A percentile compares a stretch with the other conserved stretches of the same genome.
These are phyloP conservation scores for Eupithecia exiguata DNA, from an alignment of 2,888 invertebrate genomes.

Conservation along the genomic window DNA sequence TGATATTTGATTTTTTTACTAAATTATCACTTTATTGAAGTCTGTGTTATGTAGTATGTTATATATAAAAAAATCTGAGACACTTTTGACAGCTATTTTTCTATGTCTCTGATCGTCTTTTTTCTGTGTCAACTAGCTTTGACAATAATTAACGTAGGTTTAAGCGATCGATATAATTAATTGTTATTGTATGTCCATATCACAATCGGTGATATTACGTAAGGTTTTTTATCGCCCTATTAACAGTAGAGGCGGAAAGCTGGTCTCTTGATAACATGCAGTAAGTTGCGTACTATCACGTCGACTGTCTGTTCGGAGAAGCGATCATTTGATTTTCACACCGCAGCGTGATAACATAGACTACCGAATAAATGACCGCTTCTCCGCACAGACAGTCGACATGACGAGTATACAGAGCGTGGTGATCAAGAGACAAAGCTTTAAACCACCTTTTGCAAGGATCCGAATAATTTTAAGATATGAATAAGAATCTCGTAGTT, in stretches of 20 bases:
- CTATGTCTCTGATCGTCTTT: background rate
- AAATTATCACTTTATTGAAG: background rate
- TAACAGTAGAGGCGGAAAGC: too few relatives aligned
- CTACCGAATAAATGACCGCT: too few relatives aligned
- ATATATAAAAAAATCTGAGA: background rate
- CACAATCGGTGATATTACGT: slow-evolving; percentile 40
- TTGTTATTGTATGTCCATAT: slow-evolving; percentile 53
- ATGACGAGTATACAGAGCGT: too few relatives aligned
- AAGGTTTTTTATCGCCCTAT: background rate
- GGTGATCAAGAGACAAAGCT: background rate
- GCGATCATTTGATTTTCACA: too few relatives aligned
- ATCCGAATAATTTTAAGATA: slow-evolving; percentile 8
- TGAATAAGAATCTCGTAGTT: slow-evolving; percentile 55
- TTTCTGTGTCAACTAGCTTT: slow-evolving; percentile 54
- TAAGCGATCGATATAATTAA: slow-evolving; percentile 33
- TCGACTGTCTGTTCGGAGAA: too few relatives aligned
- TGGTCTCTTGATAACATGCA: background rate
- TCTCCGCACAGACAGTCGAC: too few relatives aligned
- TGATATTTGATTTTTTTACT: slow-evolving; percentile 26
- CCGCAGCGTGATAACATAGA: too few relatives aligned
- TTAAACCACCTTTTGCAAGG: background rate
- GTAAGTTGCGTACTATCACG: too few relatives aligned
- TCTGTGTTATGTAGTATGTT: background rate
- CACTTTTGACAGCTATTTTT: background rate
- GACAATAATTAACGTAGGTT: slow-evolving; percentile 63